These are phyloP conservation scores for Ryuthela nishihirai DNA, from an alignment of 2,888 invertebrate genomes.

Conservation along the genomic window DNA sequence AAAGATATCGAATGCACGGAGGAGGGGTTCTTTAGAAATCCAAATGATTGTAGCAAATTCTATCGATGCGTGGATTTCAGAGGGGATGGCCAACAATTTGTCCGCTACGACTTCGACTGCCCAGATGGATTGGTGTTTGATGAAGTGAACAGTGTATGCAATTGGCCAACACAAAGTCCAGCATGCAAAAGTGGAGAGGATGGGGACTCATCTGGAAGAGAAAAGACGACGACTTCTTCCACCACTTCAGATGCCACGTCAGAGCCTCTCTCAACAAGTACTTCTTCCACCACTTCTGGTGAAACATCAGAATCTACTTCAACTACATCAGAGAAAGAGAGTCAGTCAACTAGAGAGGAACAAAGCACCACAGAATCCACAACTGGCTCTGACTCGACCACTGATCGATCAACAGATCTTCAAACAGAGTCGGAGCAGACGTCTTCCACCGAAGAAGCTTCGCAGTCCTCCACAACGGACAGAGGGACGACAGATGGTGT, in stretches of 20 bases:
- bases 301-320: neutral
- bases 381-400: neutral
- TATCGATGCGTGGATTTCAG: slow-evolving; percentile 77
- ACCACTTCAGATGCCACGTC: neutral
- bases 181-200: slow-evolving; percentile 56
- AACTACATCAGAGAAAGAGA: neutral
- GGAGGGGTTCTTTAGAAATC: slow-evolving; percentile 37
- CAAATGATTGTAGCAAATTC: slow-evolving; percentile 55
- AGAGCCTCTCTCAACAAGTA: neutral
- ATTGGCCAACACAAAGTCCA: slow-evolving; percentile 70
- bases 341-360: too few relatives aligned
- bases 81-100: slow-evolving; percentile 68
- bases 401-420: too few relatives aligned
- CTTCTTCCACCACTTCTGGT: neutral
- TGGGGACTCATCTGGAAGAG: neutral
- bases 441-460: too few relatives aligned
- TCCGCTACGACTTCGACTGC: slow-evolving; percentile 76
- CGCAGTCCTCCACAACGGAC: neutral
- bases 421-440: too few relatives aligned
- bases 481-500: neutral
- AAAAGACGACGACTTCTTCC: neutral
- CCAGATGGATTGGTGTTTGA: slow-evolving; percentile 74
- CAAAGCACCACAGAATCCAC: too few relatives aligned
- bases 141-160: slow-evolving; percentile 57
- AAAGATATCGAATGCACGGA: slow-evolving; percentile 17